Conservation (phyloP, 2,797 vertebrate genomes). For the Rhinoraja longicauda region DNA sequence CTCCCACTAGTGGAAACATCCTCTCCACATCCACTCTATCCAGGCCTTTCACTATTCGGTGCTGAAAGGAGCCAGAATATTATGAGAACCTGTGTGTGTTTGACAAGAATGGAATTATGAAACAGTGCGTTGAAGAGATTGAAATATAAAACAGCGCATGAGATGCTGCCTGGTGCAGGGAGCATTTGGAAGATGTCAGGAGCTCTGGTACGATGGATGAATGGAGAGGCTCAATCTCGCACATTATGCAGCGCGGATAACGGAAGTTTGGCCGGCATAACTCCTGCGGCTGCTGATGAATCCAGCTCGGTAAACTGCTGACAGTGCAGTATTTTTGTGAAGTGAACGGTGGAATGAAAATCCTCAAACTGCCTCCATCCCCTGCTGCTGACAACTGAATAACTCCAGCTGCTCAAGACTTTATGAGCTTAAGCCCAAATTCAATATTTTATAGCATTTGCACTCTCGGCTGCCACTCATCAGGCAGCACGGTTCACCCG, state of each 20-base stretch:
- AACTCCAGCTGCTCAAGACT: background rate
- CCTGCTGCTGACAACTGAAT: background rate
- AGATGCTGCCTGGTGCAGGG: background rate
- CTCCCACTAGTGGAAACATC: no score
- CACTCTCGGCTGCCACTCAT: background rate
- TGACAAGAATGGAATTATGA: background rate
- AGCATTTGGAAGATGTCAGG: background rate
- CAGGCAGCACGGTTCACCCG: background rate
- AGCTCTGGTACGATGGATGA: background rate
- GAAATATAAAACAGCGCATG: background rate
- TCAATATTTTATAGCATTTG: background rate
- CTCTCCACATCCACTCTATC: no score
- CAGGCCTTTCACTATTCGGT: no score
- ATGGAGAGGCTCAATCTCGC: background rate
- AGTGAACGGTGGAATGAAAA: background rate
- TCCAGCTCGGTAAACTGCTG: background rate
- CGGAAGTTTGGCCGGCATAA: background rate
- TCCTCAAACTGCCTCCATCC: background rate
- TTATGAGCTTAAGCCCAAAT: background rate
- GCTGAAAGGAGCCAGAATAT: background rate
- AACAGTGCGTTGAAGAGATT: background rate
- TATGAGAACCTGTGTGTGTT: no score
- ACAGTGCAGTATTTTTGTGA: background rate
- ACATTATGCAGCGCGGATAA: background rate
- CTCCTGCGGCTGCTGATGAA: background rate